These are phyloP conservation scores for Malurus cyaneus DNA, from an alignment of 2,113 vertebrate genomes.

Conservation along the genomic window DNA sequence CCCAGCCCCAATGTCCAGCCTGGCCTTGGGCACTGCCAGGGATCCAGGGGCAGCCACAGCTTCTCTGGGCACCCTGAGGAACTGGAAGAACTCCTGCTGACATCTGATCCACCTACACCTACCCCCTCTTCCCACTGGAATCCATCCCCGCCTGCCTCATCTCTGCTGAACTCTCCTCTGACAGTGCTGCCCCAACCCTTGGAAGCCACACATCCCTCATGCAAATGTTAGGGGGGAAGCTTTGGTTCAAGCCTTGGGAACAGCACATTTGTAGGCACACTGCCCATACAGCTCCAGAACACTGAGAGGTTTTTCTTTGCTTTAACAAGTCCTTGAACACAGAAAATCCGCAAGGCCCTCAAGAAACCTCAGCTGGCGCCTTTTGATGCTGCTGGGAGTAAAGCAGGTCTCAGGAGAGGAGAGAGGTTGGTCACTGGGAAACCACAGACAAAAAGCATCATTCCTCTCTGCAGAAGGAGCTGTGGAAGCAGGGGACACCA, in stretches of 20 bases:
- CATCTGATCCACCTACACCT: background rate
- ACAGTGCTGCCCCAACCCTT: background rate
- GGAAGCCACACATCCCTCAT: background rate
- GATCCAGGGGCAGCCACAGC: background rate
- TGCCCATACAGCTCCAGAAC: background rate
- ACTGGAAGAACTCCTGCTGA: background rate
- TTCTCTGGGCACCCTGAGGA: background rate
- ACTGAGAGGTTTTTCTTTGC: rapidly evolving
- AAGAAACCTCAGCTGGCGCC: background rate
- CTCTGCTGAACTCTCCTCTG: background rate
- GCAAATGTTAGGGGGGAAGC: background rate
- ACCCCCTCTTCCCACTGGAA: background rate
- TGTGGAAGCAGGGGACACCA: background rate
- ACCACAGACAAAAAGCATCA: background rate
- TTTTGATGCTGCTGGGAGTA: background rate
- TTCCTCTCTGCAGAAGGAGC: rapidly evolving
- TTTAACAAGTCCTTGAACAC: background rate
- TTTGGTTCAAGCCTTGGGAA: background rate
- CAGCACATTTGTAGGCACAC: background rate
- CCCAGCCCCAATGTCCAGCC: background rate
- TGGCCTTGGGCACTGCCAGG: rapidly evolving
- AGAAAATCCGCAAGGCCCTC: background rate
- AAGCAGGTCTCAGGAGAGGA: background rate
- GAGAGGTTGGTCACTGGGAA: background rate
- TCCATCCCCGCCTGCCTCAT: background rate